Evolutionary conservation across 1,140 invertebrate species (phyloP).

Genomic region (Hycleus cichorii): DNA sequence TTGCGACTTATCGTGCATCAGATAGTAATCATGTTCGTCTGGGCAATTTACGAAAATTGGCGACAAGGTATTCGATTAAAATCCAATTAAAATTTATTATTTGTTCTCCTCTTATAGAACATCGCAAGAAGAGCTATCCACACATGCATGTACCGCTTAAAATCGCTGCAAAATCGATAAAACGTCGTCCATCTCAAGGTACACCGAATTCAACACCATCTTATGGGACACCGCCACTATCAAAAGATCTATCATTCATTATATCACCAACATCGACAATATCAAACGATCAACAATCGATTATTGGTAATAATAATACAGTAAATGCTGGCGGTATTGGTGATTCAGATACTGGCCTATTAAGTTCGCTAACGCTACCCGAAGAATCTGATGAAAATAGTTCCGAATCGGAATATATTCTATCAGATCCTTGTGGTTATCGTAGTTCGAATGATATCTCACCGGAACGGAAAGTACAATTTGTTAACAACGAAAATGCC

Average conservation of each 20-base stretch:
- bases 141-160: slow-evolving; percentile 59
- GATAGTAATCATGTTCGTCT: no score
- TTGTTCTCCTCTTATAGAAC: slow-evolving; percentile 43
- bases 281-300: slow-evolving; percentile 18
- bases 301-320: no score
- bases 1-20: no score
- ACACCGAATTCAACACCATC: slow-evolving; percentile 7
- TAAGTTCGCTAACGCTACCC: slow-evolving; percentile 27
- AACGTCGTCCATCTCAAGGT: slow-evolving; percentile 32
- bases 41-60: no score
- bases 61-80: no score
- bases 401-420: slow-evolving; percentile 38
- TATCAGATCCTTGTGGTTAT: slow-evolving; percentile 37
- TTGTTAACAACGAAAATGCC: slow-evolving; percentile 19
- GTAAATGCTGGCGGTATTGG: not conserved
- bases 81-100: no score
- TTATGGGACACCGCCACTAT: slow-evolving; percentile 11
- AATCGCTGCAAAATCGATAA: slow-evolving; percentile 40
- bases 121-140: slow-evolving; percentile 57
- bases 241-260: not conserved
- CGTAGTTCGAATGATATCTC: slow-evolving; percentile 22
- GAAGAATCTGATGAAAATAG: slow-evolving; percentile 30
- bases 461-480: slow-evolving; percentile 40
- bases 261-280: slow-evolving; percentile 20
- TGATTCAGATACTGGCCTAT: slow-evolving; percentile 31